These are phyloP conservation scores for Cryptocephalus primarius DNA, from an alignment of 2,888 invertebrate species.

Conservation along the genomic window DNA sequence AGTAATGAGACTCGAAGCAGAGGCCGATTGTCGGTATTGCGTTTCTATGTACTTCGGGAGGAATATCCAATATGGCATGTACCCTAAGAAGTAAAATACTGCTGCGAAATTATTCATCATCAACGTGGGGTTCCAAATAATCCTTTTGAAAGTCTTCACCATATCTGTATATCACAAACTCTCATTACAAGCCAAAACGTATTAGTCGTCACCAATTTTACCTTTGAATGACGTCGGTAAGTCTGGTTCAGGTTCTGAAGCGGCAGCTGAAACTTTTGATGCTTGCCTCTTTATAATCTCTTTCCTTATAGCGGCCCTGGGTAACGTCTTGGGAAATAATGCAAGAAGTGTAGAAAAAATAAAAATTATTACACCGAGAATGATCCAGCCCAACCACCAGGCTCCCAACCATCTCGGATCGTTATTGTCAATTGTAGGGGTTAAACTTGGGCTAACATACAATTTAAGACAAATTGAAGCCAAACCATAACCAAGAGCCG, in stretches of 20 bases:
- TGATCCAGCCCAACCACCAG: constrained; percentile 72
- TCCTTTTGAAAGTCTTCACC: constrained; percentile 49
- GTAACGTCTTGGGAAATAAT: constrained; percentile 58
- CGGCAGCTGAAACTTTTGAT: constrained; percentile 14
- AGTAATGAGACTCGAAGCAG: constrained; percentile 62
- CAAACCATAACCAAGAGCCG: constrained; percentile 55
- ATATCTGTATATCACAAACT: constrained; percentile 39
- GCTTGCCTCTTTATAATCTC: constrained; percentile 26
- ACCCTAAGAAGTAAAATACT: constrained; percentile 60
- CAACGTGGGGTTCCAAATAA: constrained; percentile 54
- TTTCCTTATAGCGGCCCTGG: constrained; percentile 50
- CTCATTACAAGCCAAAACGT: neutral
- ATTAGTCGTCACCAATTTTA: constrained; percentile 11
- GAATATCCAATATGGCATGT: constrained; percentile 69
- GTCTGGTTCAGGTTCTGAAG: constrained; percentile 22
- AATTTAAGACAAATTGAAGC: constrained; percentile 54
- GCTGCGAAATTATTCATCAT: constrained; percentile 64
- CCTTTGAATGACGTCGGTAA: constrained; percentile 37
- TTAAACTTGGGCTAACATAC: constrained; percentile 53
- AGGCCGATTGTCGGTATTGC: constrained; percentile 66
- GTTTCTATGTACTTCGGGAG: constrained; percentile 77
- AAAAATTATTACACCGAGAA: constrained; percentile 47
- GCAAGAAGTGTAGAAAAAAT: constrained; percentile 51
- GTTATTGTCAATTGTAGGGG: constrained; percentile 50
- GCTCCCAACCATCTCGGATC: constrained; percentile 74